Evolutionary conservation across 2,888 invertebrate genomes (phyloP).

Genomic region (Doris montereyensis): DNA sequence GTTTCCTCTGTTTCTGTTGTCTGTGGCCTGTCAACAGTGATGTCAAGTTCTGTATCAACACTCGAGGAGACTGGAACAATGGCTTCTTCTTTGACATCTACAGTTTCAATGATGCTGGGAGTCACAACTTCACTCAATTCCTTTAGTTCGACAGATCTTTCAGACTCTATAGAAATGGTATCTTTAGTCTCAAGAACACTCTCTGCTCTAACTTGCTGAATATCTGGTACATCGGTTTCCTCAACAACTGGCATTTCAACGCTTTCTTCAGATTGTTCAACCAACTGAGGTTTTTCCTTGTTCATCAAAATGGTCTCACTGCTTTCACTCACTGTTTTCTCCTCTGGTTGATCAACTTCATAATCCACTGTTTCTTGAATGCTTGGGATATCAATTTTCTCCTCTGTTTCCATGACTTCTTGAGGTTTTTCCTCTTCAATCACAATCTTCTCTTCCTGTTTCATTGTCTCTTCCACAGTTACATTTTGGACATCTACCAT

Average conservation of each 20-base stretch:
- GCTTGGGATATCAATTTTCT: conserved; percentile 37
- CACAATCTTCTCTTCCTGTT: conserved; percentile 39
- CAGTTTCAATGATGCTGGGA: conserved; percentile 19
- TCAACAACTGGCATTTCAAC: conserved; percentile 25
- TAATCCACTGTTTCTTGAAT: too few relatives aligned
- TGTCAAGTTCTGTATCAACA: conserved; percentile 18
- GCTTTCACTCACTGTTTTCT: neutral
- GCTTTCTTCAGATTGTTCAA: conserved; percentile 34
- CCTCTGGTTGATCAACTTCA: conserved; percentile 37
- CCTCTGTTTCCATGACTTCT: conserved; percentile 36
- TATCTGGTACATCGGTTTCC: conserved; percentile 21
- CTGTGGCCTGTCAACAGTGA: too few relatives aligned
- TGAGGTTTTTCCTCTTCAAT: conserved; percentile 39
- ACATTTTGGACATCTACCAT: conserved; percentile 30
- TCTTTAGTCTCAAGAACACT: conserved; percentile 48
- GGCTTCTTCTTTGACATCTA: conserved; percentile 17
- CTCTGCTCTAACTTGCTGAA: conserved; percentile 46
- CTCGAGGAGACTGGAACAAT: neutral
- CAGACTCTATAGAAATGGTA: conserved; percentile 42
- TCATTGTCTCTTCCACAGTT: conserved; percentile 36
- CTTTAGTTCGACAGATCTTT: conserved; percentile 35
- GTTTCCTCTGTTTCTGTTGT: too few relatives aligned
- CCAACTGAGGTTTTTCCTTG: conserved; percentile 45
- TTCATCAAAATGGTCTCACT: conserved; percentile 44
- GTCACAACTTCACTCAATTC: conserved; percentile 19